phyloP scores from a whole-genome alignment of 2,888 invertebrate species.

The Lymantria dispar region DNA sequence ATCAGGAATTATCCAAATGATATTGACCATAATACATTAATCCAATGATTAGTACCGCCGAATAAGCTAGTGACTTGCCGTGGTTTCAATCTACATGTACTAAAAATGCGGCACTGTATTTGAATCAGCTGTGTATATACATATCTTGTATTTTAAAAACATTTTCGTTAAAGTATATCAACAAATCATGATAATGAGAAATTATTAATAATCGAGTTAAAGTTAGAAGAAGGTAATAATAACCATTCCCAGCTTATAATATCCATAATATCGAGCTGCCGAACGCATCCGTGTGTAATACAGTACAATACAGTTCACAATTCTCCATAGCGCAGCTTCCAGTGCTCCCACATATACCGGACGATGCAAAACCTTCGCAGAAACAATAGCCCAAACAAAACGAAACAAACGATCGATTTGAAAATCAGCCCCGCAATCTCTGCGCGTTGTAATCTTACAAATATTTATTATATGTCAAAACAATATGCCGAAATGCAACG shows the following conservation, averaged over 20 bases:
- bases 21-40: no score
- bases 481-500: slow-evolving; percentile 81
- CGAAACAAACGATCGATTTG: slow-evolving; percentile 60
- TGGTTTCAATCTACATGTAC: no score
- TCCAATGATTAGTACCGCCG: no score
- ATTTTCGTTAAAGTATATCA: no score
- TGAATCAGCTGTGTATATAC: no score
- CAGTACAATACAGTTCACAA: slow-evolving; percentile 63
- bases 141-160: no score
- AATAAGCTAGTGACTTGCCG: no score
- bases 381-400: slow-evolving; percentile 62
- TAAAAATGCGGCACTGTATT: no score
- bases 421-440: slow-evolving; percentile 70
- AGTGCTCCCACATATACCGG: slow-evolving; percentile 37
- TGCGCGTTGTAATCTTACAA: slow-evolving; percentile 71
- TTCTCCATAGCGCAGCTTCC: slow-evolving; percentile 27
- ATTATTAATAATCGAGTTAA: no score
- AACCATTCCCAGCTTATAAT: slow-evolving; percentile 11
- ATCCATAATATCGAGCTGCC: slow-evolving; percentile 48
- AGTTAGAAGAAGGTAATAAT: slow-evolving; percentile 24
- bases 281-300: slow-evolving; percentile 76
- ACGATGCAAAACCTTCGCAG: slow-evolving; percentile 25
- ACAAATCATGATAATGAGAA: no score
- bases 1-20: no score
- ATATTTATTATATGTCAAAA: slow-evolving; percentile 83